A percentile compares a stretch with the other conserved stretches of the same genome.
These are phyloP conservation scores for Natator depressus DNA, from an alignment of 2,113 vertebrate genomes.

Conservation along the genomic window DNA sequence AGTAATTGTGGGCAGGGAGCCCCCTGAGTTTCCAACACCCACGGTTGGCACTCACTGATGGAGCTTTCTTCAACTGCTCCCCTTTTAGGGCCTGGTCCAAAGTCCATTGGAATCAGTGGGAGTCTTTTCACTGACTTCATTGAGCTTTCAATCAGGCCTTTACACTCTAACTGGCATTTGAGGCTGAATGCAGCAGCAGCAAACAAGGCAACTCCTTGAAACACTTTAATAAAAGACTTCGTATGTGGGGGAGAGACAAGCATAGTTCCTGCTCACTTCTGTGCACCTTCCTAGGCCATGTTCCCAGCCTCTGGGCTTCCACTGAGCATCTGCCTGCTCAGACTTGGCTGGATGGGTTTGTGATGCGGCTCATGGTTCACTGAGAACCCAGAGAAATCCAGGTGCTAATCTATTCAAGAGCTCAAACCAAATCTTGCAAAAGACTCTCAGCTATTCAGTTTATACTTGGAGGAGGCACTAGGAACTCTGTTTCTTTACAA, in stretches of 20 bases:
- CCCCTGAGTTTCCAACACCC: not conserved
- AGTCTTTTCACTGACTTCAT: not conserved
- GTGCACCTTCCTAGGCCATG: not conserved
- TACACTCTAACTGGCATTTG: not conserved
- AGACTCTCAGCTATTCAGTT: not conserved
- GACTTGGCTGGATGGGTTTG: not conserved
- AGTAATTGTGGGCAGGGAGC: not conserved
- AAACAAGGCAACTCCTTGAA: not conserved
- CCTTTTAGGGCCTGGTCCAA: not conserved
- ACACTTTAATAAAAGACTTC: not conserved
- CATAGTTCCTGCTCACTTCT: not conserved
- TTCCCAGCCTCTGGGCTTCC: not conserved
- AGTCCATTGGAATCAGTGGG: not conserved
- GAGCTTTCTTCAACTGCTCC: not conserved
- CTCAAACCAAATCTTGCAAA: not conserved
- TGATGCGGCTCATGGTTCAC: not conserved
- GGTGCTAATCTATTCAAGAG: not conserved
- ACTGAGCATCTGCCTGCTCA: not conserved
- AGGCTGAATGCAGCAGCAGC: not conserved
- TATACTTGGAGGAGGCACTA: not conserved
- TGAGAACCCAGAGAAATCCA: not conserved
- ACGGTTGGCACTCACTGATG: not conserved
- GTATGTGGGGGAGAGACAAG: not conserved
- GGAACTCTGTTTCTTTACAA: not conserved
- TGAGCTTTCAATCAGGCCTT: not conserved